These are phyloP conservation scores for Lasioglossum zephyrum DNA, from an alignment of 2,888 invertebrate genomes.

Conservation along the genomic window DNA sequence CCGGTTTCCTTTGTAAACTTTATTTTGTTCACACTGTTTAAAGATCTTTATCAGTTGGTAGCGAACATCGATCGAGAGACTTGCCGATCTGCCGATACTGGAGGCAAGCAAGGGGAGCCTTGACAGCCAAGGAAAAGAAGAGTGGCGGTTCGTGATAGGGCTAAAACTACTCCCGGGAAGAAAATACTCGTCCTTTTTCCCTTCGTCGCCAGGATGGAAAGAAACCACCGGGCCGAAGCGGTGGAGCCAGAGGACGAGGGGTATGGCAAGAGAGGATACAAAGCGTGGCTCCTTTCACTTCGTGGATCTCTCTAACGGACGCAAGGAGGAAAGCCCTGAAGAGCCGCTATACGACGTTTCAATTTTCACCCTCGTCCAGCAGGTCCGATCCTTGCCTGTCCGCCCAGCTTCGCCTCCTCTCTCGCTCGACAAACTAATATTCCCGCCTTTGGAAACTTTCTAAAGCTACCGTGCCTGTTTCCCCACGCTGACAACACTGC, in stretches of 20 bases:
- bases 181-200: slow-evolving; percentile 58
- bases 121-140: slow-evolving; percentile 53
- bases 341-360: slow-evolving; percentile 76
- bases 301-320: slow-evolving; percentile 57
- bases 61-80: slow-evolving; percentile 16
- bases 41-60: background rate
- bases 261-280: slow-evolving; percentile 46
- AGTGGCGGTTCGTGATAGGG: slow-evolving; percentile 73
- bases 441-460: slow-evolving; percentile 71
- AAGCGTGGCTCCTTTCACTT: slow-evolving; percentile 58
- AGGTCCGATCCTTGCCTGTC: slow-evolving; percentile 59
- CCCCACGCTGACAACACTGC: slow-evolving; percentile 27
- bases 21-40: background rate
- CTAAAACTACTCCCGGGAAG: slow-evolving; percentile 70
- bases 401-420: slow-evolving; percentile 34
- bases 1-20: background rate
- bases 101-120: slow-evolving; percentile 30
- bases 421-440: slow-evolving; percentile 68
- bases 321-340: slow-evolving; percentile 51
- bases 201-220: slow-evolving; percentile 10
- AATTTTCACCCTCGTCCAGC: slow-evolving; percentile 73
- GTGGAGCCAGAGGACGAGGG: background rate
- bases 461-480: slow-evolving; percentile 50
- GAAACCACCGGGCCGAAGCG: slow-evolving; percentile 5
- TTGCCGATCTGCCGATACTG: slow-evolving; percentile 60